phyloP scores from a whole-genome alignment of 2,113 vertebrate species.

The Syngnathoides biaculeatus region DNA sequence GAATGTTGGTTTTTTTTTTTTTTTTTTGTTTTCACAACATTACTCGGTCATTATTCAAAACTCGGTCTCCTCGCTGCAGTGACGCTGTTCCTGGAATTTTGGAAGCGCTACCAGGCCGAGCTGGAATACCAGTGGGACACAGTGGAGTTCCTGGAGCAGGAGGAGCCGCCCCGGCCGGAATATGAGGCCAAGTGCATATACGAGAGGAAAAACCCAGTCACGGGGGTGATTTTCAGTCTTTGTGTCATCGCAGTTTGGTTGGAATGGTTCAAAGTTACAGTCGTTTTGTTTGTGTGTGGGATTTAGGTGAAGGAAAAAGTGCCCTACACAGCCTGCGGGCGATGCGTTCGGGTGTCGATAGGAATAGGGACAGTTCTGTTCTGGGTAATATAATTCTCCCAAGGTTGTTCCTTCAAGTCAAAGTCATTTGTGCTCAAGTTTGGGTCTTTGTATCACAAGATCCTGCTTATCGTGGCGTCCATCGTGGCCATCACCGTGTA shows the following conservation, averaged over 20 bases:
- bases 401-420: not conserved
- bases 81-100: conserved; percentile 90
- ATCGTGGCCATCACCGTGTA: conserved; percentile 91
- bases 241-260: not conserved
- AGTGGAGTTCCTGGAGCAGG: conserved; percentile 86
- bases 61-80: conserved; percentile 63
- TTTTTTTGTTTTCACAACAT: not conserved
- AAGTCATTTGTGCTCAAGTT: no score
- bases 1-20: not conserved
- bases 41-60: not conserved
- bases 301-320: conserved; percentile 82
- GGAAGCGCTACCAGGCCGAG: conserved; percentile 89
- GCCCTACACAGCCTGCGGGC: conserved; percentile 83
- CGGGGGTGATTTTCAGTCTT: conserved; percentile 42
- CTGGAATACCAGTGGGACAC: conserved; percentile 94
- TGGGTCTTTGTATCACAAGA: conserved; percentile 66
- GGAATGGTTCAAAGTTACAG: not conserved
- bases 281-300: conserved; percentile 12
- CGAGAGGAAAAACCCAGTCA: conserved; percentile 75
- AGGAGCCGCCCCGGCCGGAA: conserved; percentile 83
- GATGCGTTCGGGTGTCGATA: conserved; percentile 81
- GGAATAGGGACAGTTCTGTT: conserved; percentile 89
- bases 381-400: conserved; percentile 77
- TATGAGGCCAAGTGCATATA: conserved; percentile 85
- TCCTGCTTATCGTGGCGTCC: conserved; percentile 86